Percentiles rank a stretch among this genome's conserved stretches.
These are phyloP conservation scores for Nothobranchius kuhntae DNA, from an alignment of 2,113 vertebrate genomes.

Conservation along the genomic window DNA sequence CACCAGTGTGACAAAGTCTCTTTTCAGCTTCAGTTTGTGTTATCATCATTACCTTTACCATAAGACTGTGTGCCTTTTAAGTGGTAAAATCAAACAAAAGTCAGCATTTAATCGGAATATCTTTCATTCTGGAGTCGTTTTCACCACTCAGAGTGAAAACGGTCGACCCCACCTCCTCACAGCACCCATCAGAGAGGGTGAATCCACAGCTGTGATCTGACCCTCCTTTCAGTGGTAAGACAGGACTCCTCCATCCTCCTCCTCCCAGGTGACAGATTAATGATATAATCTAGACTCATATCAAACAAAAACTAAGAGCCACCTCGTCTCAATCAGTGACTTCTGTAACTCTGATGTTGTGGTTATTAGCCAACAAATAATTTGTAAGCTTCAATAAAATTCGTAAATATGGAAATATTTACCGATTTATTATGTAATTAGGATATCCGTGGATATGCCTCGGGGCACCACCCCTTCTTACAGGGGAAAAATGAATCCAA, in stretches of 20 bases:
- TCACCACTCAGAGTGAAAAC: neutral
- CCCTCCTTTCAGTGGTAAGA: too few relatives aligned
- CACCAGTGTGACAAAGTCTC: too few relatives aligned
- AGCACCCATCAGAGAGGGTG: slow-evolving; percentile 23
- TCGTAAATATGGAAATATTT: too few relatives aligned
- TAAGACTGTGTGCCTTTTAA: neutral
- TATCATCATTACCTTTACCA: neutral
- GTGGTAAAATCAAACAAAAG: slow-evolving; percentile 22
- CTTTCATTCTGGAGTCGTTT: neutral
- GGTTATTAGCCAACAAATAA: too few relatives aligned
- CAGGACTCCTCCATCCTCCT: slow-evolving; percentile 23
- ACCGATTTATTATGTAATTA: too few relatives aligned
- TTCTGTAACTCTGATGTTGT: slow-evolving; percentile 10
- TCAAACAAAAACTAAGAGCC: slow-evolving; percentile 47
- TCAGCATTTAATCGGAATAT: slow-evolving; percentile 9
- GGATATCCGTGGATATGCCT: too few relatives aligned
- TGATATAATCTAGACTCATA: slow-evolving; percentile 47
- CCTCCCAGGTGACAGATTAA: slow-evolving; percentile 59
- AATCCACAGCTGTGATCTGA: slow-evolving; percentile 53
- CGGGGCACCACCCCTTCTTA: too few relatives aligned
- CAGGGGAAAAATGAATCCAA: too few relatives aligned
- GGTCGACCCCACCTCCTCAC: slow-evolving; percentile 26
- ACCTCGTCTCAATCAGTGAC: slow-evolving; percentile 13
- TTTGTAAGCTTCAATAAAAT: too few relatives aligned
- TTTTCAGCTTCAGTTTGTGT: too few relatives aligned